Base-by-base conservation (phyloP, 2,113 vertebrate species). In the Burhinus bistriatus region DNA sequence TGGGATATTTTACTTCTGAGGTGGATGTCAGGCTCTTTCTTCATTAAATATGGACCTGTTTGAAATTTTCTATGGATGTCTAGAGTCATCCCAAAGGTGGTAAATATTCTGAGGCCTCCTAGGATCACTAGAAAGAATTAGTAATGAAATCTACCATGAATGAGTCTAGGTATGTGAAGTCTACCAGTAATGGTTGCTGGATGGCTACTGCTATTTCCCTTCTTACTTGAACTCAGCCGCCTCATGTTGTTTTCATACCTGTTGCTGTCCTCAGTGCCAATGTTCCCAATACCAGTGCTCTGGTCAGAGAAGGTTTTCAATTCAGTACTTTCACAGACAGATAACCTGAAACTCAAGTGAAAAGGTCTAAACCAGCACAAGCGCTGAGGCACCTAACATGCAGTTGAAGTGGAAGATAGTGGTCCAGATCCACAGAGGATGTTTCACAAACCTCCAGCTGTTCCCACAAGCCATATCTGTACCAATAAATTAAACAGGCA, bases 351-450 rank as follows among this genome's bases (percentile, higher is more conserved):
- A 87, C 14, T 70, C 69, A 59, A 42, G 27, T 52, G 42, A 84
- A 3, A 68, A 84, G 29, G 8, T 34, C 40, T 49, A 83, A 80
- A 83, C 11, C 11, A 80, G 19, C 54, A 58, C 29, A 89, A 68
- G 21, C 0, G 1, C 72, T 54, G 34, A 83, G 58, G 51, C 22
- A 40, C 26, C 9, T 52, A 25, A 69, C 0, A 0, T 5, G 9
- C 16, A 45, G 21, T 61, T 84, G 36, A 83, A 70, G 40, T 14
- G 42, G 26, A 71, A 57, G 16, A 62, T 3, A 61, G 34, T 15
- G 27, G 25, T 65, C 27, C 4, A 3, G 42, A 71, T 15, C 6
- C 42, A 88, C 0, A 1, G 6, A 85, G 30, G 40, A 69, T 25
- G 13, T 73, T 89, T 68, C 69, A 79, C 42, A 62, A 62, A 68